Percentiles rank a stretch among this genome's conserved stretches.
Evolutionary conservation across 1,140 invertebrate genomes (phyloP).

Genomic region (Gonatopus flavifemur): DNA sequence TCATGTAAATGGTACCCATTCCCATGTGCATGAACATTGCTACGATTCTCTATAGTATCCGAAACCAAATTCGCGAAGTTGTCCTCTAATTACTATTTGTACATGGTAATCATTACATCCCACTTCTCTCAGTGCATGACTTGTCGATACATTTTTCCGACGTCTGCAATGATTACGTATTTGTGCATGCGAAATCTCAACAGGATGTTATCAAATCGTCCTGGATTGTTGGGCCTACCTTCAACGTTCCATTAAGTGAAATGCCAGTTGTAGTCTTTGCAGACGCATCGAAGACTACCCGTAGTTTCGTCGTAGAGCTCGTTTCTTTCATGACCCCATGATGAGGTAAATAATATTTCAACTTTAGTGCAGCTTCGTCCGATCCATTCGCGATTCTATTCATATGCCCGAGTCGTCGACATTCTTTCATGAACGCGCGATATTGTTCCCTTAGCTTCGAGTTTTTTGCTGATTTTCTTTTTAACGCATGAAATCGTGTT

Average conservation of each 20-base stretch:
- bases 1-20: too few species aligned
- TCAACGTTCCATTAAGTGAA: constrained; percentile 32
- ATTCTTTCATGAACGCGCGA: constrained; percentile 36
- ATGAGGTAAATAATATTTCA: constrained; percentile 5
- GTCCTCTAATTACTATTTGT: too few species aligned
- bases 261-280: neutral
- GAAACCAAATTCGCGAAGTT: too few species aligned
- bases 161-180: constrained; percentile 21
- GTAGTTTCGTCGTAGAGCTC: neutral
- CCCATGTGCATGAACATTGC: too few species aligned
- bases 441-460: too few species aligned
- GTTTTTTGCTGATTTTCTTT: constrained; percentile 20
- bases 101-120: too few species aligned
- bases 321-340: neutral
- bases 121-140: too few species aligned
- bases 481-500: constrained; percentile 21
- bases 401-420: constrained; percentile 32
- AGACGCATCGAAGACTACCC: neutral
- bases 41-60: too few species aligned
- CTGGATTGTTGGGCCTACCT: constrained; percentile 32
- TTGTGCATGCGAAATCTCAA: constrained; percentile 8
- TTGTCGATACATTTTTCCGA: constrained; percentile 43
- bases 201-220: constrained; percentile 11
- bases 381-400: neutral
- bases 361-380: neutral